Conservation (phyloP, 2,888 invertebrate genomes). For the Glomeris marginata region DNA sequence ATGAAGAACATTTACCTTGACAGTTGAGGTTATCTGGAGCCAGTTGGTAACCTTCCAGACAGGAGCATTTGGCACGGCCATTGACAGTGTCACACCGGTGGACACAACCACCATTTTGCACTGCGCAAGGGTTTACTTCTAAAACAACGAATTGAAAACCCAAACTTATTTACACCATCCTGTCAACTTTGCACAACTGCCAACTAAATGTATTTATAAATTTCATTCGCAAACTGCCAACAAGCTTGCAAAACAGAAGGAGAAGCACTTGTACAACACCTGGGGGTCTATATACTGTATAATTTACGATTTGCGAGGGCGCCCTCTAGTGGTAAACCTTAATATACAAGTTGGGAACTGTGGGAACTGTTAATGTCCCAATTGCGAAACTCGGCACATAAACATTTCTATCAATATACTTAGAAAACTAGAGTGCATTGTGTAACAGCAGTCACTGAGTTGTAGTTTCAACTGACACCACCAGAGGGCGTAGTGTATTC, state of each 20-base stretch:
- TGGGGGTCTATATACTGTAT: background rate
- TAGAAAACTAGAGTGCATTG: too few species aligned
- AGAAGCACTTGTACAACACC: background rate
- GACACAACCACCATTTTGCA: constrained; percentile 35
- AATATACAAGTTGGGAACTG: too few species aligned
- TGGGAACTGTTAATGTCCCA: too few species aligned
- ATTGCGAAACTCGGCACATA: too few species aligned
- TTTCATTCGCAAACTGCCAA: background rate
- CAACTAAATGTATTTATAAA: too few species aligned
- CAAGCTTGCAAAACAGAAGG: background rate
- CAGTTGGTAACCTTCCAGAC: constrained; percentile 24
- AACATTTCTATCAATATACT: too few species aligned
- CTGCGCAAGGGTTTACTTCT: constrained; percentile 24
- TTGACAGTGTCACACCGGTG: constrained; percentile 32
- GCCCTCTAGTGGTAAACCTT: too few species aligned
- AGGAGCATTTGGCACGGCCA: constrained; percentile 21
- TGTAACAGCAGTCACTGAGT: too few species aligned
- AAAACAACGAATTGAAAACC: background rate
- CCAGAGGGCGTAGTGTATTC: too few species aligned
- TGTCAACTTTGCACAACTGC: background rate
- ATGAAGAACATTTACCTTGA: constrained; percentile 20
- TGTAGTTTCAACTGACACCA: too few species aligned
- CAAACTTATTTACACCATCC: background rate
- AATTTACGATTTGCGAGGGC: too few species aligned
- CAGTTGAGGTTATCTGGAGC: constrained; percentile 21